Percentiles rank a stretch among this genome's conserved stretches.
Conservation (phyloP, 2,797 vertebrate species). For the Pygocentrus nattereri region DNA sequence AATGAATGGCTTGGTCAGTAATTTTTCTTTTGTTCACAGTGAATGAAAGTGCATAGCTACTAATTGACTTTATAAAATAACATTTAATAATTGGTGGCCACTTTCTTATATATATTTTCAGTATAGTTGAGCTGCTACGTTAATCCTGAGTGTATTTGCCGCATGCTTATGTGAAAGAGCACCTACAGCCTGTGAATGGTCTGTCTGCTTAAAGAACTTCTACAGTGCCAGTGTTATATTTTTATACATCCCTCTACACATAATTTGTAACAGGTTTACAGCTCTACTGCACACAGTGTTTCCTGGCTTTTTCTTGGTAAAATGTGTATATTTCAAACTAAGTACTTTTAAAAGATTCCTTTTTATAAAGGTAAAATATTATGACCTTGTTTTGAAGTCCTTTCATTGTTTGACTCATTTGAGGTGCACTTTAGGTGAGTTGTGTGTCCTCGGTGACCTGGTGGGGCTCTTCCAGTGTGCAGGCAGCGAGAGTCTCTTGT, state of each 20-base stretch:
- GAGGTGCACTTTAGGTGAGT: conserved; percentile 18
- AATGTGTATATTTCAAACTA: no score
- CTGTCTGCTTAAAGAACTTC: not conserved
- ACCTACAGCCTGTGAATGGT: not conserved
- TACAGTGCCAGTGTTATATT: not conserved
- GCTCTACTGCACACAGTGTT: not conserved
- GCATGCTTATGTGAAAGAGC: not conserved
- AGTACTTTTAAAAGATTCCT: not conserved
- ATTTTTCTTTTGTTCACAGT: not conserved
- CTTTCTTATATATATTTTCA: no score
- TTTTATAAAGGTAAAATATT: no score
- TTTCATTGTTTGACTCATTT: conserved; percentile 18
- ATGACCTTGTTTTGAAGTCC: not conserved
- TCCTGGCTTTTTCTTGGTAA: no score
- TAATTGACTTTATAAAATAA: not conserved
- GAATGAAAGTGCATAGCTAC: not conserved
- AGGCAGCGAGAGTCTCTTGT: conserved; percentile 38
- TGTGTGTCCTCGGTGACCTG: conserved; percentile 18
- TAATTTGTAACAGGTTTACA: no score
- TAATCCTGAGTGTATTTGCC: not conserved
- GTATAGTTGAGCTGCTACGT: not conserved
- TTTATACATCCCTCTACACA: not conserved
- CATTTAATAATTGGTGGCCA: not conserved
- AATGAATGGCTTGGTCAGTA: not conserved
- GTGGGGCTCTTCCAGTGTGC: not conserved